Evolutionary conservation across 2,797 vertebrate genomes (phyloP), one percentile per base, ranked within the genome.

Genomic region (Eutrigla gurnardus): DNA sequence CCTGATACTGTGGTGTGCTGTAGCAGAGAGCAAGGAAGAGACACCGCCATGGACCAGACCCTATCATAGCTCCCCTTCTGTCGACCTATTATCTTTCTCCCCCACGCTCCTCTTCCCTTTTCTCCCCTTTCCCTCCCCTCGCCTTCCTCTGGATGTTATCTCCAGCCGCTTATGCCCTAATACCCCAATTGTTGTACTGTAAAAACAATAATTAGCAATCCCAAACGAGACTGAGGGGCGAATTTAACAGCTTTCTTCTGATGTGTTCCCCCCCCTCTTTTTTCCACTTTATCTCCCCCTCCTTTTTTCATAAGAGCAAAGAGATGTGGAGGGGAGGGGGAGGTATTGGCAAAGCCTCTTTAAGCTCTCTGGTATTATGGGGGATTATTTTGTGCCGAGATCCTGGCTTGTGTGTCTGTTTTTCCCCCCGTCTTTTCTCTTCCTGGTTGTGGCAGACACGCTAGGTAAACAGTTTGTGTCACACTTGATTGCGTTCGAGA

Each of bases 161-260:
- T 92, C 77, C 82, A 89, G 88, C 83, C 69, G 89, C 89, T 94
- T 94, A 93, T 91, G 85, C 90, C 91, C 90, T 94, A 94, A 95
- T 92, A 91, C 93, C 89, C 79, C 88, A 86, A 95, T 94, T 94
- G 93, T 95, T 94, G 89, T 92, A 83, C 90, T 91, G 86, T 89
- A 89, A 93, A 95, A 95, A 95, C 93, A 95, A 95, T 95, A 92
- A 94, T 94, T 93, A 94, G 89, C 91, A 94, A 94, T 93, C 90
- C 93, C 92, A 86, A 90, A 90, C 69, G 89, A 92, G 87, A 93
- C 86, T 81, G 80, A 90, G 90, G 83, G 86, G 91, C 45, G 76
- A 93, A 92, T 93, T 93, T 89, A 93, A 88, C 90, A 88, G 92
- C 91, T 91, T 94, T 93, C 88, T 89, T 92, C 82, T 89, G 87